Evolutionary conservation across 1,140 invertebrate genomes (phyloP).

Genomic region (Anastrepha ludens): DNA sequence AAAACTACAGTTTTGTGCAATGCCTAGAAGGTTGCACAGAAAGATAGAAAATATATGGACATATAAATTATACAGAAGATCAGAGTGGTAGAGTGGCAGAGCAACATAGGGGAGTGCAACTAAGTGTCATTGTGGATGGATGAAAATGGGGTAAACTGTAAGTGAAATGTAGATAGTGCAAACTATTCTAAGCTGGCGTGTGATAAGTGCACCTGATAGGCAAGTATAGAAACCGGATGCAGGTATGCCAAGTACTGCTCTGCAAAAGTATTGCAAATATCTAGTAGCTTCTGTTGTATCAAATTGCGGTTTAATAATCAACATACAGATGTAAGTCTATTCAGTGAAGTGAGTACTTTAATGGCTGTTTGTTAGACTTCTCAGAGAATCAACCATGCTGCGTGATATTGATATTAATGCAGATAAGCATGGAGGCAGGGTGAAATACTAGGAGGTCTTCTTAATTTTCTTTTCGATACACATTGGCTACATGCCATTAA

Average conservation of each 20-base stretch:
- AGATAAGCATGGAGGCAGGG: not conserved
- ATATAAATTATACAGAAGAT: not conserved
- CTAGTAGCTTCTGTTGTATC: not conserved
- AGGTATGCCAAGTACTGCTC: not conserved
- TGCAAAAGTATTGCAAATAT: not conserved
- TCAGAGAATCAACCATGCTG: not conserved
- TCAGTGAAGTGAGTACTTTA: no score
- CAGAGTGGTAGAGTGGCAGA: not conserved
- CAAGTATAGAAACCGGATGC: not conserved
- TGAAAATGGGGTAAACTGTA: not conserved
- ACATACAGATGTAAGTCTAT: not conserved
- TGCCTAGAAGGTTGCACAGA: not conserved
- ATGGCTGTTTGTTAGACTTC: not conserved
- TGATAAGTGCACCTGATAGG: conserved; percentile 39
- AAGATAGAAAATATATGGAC: not conserved
- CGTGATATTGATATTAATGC: not conserved
- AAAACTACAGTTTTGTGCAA: no score
- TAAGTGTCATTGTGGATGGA: not conserved
- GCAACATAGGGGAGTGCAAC: not conserved
- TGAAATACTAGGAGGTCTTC: no score
- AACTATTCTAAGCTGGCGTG: conserved; percentile 4
- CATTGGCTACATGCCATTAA: no score
- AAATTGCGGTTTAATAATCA: not conserved
- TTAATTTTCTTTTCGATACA: no score
- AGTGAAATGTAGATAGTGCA: conserved; percentile 24